Base-by-base conservation (phyloP, 2,113 vertebrate species). In the Myodes glareolus region DNA sequence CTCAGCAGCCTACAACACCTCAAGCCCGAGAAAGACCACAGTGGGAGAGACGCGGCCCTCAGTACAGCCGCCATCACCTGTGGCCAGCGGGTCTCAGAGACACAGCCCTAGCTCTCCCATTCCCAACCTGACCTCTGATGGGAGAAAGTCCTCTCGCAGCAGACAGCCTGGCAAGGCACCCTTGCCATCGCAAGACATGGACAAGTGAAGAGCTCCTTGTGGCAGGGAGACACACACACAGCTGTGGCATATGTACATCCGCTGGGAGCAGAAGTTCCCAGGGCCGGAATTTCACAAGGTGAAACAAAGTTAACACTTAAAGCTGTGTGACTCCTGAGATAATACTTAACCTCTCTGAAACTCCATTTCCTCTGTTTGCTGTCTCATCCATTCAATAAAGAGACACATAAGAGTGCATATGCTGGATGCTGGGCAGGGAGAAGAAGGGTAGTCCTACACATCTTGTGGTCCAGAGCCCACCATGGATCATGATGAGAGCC, bases 271-370 rank as follows among this genome's bases (percentile, higher is more conserved):
- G 42, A 52, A 17, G 16, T 11, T 58, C 61, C 47, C 58, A n/a
- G 11, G 0, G 5, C 84, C 55, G 42, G 14, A 36, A 63, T 27
- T 13, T 42, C 45, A 27, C 39, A 25, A 5, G 19, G 12, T 7
- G 1, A 88, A 55, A 78, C 52, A 55, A 42, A 80, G 45, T 58
- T 63, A 2, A 12, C 21, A n/a, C 45, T 77, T 47, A 61, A 16
- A 58, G 31, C 86, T 61, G 39, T 76, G 89, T 93, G 82, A 87
- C 52, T 36, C 85, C 7, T 5, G 39, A 90, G 75, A 25, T 5
- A 87, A 55, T 84, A 39, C 36, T 55, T 68, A 90, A 80, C 47
- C 65, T 93, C 90, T 90, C 94, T 23, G 91, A 76, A 47, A 75
- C 76, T 75, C 23, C 13, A 39, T 17, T 78, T 63, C 68, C 90